Evolutionary conservation across 2,888 invertebrate species (phyloP), one percentile per base, ranked within the genome.

Genomic region (Dugesia japonica): DNA sequence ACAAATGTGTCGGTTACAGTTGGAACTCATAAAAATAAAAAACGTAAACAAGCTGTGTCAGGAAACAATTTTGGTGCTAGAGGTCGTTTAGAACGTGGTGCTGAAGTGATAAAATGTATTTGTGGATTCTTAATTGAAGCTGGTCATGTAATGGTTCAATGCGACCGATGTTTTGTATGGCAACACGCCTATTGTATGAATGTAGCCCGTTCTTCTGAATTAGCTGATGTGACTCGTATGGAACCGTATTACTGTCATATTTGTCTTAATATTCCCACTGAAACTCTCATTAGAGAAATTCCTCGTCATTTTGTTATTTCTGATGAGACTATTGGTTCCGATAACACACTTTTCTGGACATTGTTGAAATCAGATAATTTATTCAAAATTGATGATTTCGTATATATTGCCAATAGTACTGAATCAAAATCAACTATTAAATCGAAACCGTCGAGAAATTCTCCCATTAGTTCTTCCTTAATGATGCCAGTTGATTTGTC

Each of bases 111-210:
- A 1, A 27, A 31, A 72, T 72, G 72, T n/a, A 72, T 72, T 72
- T 72, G 72, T 72, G 72, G 72, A 27, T 72, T 28, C 23, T 20
- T 28, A 20, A 72, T 28, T 13, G 28, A 27, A 72, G 72, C 27
- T n/a, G 72, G 28, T n/a, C 72, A 31, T 28, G 72, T 27, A n/a
- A 28, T 72, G 72, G 28, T 72, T 28, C 72, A 72, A 72, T 72
- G 72, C 23, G 72, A 72, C 13, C 72, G 72, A 4, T 72, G 72
- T n/a, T 72, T 72, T 26, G 28, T 72, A 13, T 72, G 72, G 72
- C 72, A 72, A 31, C 72, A 72, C 23, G 72, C 27, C 72, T 72
- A 72, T n/a, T 72, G 72, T 72, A 31, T 72, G 72, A 56, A 56
- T 56, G 56, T 56, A 4, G 56, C 56, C 4, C 4, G 56, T 4